These are phyloP conservation scores for Vanessa cardui DNA, from an alignment of 2,888 invertebrate genomes.

Conservation along the genomic window DNA sequence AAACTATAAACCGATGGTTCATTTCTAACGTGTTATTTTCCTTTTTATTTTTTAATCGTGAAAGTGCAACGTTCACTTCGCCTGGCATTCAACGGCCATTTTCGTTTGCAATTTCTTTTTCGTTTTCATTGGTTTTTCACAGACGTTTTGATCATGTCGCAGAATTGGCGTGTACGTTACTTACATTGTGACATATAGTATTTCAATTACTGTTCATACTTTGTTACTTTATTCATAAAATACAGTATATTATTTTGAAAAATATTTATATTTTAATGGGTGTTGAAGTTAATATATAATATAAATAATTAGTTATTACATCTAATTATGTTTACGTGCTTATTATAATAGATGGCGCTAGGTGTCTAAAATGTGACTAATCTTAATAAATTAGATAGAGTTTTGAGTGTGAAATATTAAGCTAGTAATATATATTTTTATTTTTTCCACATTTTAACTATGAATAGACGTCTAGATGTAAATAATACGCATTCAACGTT, in stretches of 20 bases:
- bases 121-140: conserved; percentile 72
- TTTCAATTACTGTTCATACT: conserved; percentile 30
- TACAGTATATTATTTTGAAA: background rate
- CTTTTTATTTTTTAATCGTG: conserved; percentile 75
- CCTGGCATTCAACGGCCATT: conserved; percentile 73
- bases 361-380: conserved; percentile 44
- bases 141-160: conserved; percentile 73
- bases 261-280: background rate
- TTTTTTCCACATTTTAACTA: no score
- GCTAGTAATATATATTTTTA: no score
- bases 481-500: background rate
- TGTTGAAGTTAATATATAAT: background rate
- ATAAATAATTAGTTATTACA: conserved; percentile 16
- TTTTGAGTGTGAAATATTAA: background rate
- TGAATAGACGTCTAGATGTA: no score
- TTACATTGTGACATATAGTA: conserved; percentile 42
- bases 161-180: conserved; percentile 47
- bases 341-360: conserved; percentile 74
- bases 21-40: conserved; percentile 69
- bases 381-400: background rate
- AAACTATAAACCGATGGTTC: conserved; percentile 71
- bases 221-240: conserved; percentile 8
- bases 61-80: conserved; percentile 81
- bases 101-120: conserved; percentile 72
- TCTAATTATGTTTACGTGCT: conserved; percentile 46